Percentiles rank a stretch among this genome's conserved stretches.
phyloP scores from a whole-genome alignment of 2,888 invertebrate species.

The Eupithecia subfuscata region DNA sequence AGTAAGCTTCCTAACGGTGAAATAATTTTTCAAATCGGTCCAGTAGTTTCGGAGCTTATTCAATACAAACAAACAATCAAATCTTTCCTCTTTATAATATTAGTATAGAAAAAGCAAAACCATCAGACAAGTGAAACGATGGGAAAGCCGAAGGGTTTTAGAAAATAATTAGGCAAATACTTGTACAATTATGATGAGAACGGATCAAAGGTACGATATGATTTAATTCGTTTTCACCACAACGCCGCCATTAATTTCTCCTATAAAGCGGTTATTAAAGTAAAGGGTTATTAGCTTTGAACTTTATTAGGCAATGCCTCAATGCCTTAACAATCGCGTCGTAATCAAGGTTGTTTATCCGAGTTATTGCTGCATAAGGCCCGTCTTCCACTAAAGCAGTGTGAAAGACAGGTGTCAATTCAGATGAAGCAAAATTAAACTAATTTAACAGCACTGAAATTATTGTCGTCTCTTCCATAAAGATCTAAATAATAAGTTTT shows the following conservation, averaged over 20 bases:
- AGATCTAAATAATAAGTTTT: background rate
- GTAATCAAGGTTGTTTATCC: constrained; percentile 39
- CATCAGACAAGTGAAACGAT: background rate
- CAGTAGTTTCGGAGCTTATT: too few species aligned
- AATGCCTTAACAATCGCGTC: constrained; percentile 34
- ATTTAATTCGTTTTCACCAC: constrained; percentile 8
- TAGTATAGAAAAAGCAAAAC: too few species aligned
- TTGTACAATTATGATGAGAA: background rate
- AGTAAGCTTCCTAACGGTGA: too few species aligned
- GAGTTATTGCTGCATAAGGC: constrained; percentile 32
- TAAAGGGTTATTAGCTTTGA: constrained; percentile 38
- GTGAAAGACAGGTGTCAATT: background rate
- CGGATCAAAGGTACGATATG: background rate
- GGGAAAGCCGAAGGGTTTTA: background rate
- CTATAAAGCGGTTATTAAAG: constrained; percentile 33
- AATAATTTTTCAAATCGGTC: too few species aligned
- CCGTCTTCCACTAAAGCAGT: background rate
- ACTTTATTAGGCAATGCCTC: constrained; percentile 37
- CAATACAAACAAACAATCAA: too few species aligned
- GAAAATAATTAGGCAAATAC: background rate
- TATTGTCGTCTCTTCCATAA: too few species aligned
- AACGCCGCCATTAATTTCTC: constrained; percentile 21
- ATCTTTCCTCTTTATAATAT: too few species aligned
- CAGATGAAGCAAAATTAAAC: too few species aligned
- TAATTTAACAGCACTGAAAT: too few species aligned